Conservation (phyloP, 2,113 vertebrate genomes). For the Oreochromis niloticus region DNA sequence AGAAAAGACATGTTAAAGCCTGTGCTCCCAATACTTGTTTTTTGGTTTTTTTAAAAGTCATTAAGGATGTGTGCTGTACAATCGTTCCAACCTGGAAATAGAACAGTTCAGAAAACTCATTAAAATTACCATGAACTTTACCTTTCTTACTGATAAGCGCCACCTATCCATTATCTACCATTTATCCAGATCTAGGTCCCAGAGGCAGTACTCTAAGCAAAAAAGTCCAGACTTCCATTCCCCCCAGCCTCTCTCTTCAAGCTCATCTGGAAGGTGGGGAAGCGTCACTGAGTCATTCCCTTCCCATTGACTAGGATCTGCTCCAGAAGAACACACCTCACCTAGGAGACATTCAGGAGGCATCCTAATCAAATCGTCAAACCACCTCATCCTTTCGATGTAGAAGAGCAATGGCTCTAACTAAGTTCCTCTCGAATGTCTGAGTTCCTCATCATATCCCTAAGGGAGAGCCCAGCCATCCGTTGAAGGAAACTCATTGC, state of each 20-base stretch:
- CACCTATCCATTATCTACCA: neutral
- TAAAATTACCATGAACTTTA: neutral
- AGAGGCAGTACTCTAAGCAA: neutral
- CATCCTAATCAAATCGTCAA: neutral
- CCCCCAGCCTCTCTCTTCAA: neutral
- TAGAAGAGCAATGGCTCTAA: neutral
- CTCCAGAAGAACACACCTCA: neutral
- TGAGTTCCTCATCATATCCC: neutral
- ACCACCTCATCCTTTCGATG: neutral
- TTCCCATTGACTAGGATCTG: neutral
- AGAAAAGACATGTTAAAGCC: neutral
- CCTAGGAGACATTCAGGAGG: neutral
- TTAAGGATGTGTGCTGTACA: neutral
- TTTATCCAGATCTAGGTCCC: neutral
- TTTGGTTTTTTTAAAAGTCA: accelerated
- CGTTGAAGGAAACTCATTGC: neutral
- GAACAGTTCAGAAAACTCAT: neutral
- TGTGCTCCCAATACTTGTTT: neutral
- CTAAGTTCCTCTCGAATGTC: neutral
- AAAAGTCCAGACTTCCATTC: neutral
- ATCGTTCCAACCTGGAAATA: neutral
- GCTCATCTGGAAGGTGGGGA: neutral
- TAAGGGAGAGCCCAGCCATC: neutral
- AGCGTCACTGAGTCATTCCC: neutral
- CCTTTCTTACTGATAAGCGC: neutral